These are phyloP conservation scores for Portevinia maculata DNA, from an alignment of 2,888 invertebrate species.

Conservation along the genomic window DNA sequence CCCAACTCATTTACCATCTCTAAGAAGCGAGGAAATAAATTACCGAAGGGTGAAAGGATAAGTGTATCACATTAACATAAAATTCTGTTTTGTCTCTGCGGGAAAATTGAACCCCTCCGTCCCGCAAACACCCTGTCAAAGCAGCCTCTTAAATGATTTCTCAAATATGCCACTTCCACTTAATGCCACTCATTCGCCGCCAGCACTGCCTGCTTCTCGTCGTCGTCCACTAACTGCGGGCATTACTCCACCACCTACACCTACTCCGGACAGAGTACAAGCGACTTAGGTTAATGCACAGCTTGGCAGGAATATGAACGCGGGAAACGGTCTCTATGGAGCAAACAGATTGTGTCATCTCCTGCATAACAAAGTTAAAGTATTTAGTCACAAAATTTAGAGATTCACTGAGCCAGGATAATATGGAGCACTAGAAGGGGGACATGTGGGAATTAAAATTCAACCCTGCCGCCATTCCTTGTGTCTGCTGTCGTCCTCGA, in stretches of 20 bases:
- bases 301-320: slow-evolving; percentile 27
- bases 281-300: slow-evolving; percentile 64
- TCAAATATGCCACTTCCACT: slow-evolving; percentile 78
- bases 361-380: slow-evolving; percentile 74
- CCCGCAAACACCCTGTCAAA: background rate
- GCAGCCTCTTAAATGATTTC: slow-evolving; percentile 77
- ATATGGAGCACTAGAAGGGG: slow-evolving; percentile 28
- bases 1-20: slow-evolving; percentile 65
- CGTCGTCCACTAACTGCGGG: slow-evolving; percentile 31
- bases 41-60: slow-evolving; percentile 73
- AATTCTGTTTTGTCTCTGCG: slow-evolving; percentile 73
- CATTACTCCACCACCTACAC: slow-evolving; percentile 8
- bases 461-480: slow-evolving; percentile 20
- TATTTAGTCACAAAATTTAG: slow-evolving; percentile 73
- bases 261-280: slow-evolving; percentile 15
- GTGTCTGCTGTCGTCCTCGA: slow-evolving; percentile 33
- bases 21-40: slow-evolving; percentile 70
- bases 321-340: slow-evolving; percentile 56
- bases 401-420: slow-evolving; percentile 69
- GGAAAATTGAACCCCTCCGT: slow-evolving; percentile 58
- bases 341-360: slow-evolving; percentile 74
- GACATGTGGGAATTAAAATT: slow-evolving; percentile 73
- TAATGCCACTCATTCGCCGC: slow-evolving; percentile 76
- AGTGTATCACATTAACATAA: slow-evolving; percentile 75
- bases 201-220: slow-evolving; percentile 9